Evolutionary conservation across 2,888 invertebrate species (phyloP), one percentile per base, ranked within the genome.

Genomic region (Spilosoma lubricipeda): DNA sequence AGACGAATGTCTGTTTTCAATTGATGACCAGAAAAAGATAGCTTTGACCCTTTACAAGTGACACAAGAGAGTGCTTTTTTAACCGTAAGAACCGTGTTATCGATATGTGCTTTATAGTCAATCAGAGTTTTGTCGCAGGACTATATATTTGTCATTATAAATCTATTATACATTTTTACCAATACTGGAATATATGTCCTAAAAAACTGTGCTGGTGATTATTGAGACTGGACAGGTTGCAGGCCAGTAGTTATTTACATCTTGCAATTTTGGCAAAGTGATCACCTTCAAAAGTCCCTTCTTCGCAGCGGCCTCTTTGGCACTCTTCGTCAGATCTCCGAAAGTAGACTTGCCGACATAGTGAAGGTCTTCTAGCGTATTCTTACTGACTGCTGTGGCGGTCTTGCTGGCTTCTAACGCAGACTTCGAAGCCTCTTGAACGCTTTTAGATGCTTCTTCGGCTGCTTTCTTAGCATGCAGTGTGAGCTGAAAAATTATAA

Each of bases 311-410:
- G 96, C 98, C 93, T 98, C 98, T 87, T 98, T 98, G 1, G 99
- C 99, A 87, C 98, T 98, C 93, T 99, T 99, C 0, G 99, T 99
- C 30, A 99, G 94, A 91, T 99, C 99, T 0, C 98, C 98, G 65
- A 99, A 94, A 0, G 98, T 98, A 45, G 98, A 98, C 90, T 98
- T 98, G n/a, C 98, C 97, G 8, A 98, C 98, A 86, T 98, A 98
- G 0, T 98, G 98, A 39, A 99, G 95, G 90, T 99, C 99, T 78
- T 98, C 98, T 9, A 98, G 95, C 0, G 98, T 98, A 85, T 98
- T 98, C 90, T 98, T 98, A 87, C 98, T 98, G 18, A 98, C 98
- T 13, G 98, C 98, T 0, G 98, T 98, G 1, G 98, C 98, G 23
- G 98, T 98, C 90, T 98, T 98, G 76, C 98, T 98, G 0, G 98